phyloP scores from a whole-genome alignment of 1,140 invertebrate genomes.

The Coboldia fuscipes region DNA sequence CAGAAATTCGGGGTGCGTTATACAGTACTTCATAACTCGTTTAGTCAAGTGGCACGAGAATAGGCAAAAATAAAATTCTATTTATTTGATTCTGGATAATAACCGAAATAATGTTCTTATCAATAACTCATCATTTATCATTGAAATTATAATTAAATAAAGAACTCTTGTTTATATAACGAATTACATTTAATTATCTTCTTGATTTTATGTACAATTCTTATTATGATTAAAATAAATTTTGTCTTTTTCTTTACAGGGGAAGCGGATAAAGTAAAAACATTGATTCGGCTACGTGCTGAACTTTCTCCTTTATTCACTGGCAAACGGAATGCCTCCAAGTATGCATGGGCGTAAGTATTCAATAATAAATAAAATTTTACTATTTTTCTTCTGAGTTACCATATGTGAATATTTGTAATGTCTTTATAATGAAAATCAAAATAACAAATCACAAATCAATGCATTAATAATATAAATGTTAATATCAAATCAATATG shows the following conservation, averaged over 20 bases:
- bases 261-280: constrained; percentile 23
- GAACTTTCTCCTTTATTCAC: constrained; percentile 21
- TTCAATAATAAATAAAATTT: too few species aligned
- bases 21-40: too few species aligned
- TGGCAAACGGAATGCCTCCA: constrained; percentile 21
- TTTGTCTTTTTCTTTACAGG: constrained; percentile 11
- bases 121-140: not conserved
- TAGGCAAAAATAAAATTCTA: not conserved
- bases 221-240: not conserved
- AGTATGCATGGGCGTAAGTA: constrained; percentile 25
- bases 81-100: not conserved
- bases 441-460: too few species aligned
- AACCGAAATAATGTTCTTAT: not conserved
- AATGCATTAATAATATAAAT: too few species aligned
- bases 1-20: too few species aligned
- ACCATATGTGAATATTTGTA: too few species aligned
- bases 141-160: not conserved
- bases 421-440: too few species aligned
- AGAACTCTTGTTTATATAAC: not conserved
- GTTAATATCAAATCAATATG: too few species aligned
- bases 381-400: too few species aligned
- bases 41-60: too few species aligned
- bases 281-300: constrained; percentile 20
- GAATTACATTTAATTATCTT: not conserved
- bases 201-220: not conserved